These are phyloP conservation scores for Knipowitschia caucasica DNA, from an alignment of 2,797 vertebrate genomes.

Conservation along the genomic window DNA sequence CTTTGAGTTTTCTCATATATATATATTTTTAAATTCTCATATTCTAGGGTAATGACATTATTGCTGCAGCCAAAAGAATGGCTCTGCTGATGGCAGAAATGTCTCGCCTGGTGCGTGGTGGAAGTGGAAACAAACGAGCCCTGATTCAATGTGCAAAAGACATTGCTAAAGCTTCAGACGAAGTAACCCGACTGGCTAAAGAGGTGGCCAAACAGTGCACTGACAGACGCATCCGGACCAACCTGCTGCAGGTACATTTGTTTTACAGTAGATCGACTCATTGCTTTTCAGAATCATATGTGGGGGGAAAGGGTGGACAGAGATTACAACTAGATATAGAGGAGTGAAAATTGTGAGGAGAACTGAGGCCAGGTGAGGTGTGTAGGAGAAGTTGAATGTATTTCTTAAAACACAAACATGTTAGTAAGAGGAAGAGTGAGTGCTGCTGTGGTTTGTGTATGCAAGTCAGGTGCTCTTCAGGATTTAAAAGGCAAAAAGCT, in stretches of 20 bases:
- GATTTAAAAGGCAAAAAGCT: too few species aligned
- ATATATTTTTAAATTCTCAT: constrained; percentile 21
- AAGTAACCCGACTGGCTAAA: constrained; percentile 93
- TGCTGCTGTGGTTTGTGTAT: too few species aligned
- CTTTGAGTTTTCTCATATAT: neutral
- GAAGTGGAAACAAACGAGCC: constrained; percentile 94
- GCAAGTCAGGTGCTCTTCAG: too few species aligned
- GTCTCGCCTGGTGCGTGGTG: constrained; percentile 94
- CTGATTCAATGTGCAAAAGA: constrained; percentile 99
- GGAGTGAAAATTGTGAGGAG: too few species aligned
- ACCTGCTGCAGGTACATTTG: constrained; percentile 89
- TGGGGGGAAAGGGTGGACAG: too few species aligned
- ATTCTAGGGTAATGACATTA: constrained; percentile 95
- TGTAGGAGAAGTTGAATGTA: too few species aligned
- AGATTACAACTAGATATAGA: too few species aligned
- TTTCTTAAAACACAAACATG: neutral
- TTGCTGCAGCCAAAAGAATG: constrained; percentile 96
- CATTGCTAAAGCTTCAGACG: constrained; percentile 96
- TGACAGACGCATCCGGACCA: constrained; percentile 95
- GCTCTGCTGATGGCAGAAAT: constrained; percentile 98
- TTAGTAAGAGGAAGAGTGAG: too few species aligned
- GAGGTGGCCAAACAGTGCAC: constrained; percentile 99
- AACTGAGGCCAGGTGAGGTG: too few species aligned
- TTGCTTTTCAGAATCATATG: too few species aligned
- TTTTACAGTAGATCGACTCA: too few species aligned